Conservation (phyloP, 2,113 vertebrate genomes). For the Pelusios castaneus region DNA sequence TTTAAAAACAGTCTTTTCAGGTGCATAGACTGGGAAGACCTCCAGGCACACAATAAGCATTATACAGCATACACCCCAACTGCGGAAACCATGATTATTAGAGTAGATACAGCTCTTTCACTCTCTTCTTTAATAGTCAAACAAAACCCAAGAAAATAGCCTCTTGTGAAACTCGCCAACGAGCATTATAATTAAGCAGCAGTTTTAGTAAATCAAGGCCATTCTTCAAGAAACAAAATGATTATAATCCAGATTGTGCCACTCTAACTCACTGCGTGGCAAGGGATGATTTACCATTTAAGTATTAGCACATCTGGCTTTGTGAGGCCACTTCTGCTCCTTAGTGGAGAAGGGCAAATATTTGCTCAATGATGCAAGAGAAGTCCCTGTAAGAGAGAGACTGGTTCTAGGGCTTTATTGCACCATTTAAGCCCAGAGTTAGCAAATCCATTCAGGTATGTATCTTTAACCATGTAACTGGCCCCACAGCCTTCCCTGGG, state of each 20-base stretch:
- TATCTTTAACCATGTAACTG: neutral
- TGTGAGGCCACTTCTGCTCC: neutral
- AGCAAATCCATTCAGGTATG: neutral
- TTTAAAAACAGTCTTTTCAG: neutral
- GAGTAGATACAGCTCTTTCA: neutral
- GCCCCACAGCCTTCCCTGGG: neutral
- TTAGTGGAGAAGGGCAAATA: neutral
- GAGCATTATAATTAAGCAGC: neutral
- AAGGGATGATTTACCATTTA: neutral
- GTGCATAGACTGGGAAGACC: neutral
- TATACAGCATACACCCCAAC: neutral
- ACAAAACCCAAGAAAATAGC: neutral
- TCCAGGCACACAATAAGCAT: constrained; percentile 6
- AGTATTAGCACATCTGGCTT: neutral
- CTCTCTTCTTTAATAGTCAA: neutral
- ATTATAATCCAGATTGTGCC: neutral
- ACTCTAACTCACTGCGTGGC: neutral
- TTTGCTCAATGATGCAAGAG: neutral
- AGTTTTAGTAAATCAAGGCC: neutral
- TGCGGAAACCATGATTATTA: constrained; percentile 8
- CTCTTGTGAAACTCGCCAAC: neutral
- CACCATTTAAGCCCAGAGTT: neutral
- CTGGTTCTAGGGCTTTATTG: neutral
- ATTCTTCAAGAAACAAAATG: neutral
- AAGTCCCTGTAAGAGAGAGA: neutral